These are phyloP conservation scores for Pandemis heparana DNA, from an alignment of 2,888 invertebrate genomes.

Conservation along the genomic window DNA sequence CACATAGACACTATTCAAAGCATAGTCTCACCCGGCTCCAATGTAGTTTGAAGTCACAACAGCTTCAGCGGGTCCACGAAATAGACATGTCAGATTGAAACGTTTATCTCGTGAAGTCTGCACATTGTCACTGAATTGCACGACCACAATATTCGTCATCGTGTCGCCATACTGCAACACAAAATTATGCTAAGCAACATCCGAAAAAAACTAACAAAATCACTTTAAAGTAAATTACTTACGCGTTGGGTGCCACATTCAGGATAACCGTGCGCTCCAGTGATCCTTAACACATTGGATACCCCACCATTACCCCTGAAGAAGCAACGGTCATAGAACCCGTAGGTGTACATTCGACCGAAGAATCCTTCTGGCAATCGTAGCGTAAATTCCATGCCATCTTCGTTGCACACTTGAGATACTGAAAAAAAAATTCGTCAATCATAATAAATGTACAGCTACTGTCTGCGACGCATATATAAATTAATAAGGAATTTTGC, in stretches of 20 bases:
- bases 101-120: conserved; percentile 96
- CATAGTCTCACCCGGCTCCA: conserved; percentile 91
- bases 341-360: conserved; percentile 96
- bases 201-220: not conserved
- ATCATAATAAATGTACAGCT: not conserved
- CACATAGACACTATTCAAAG: conserved; percentile 23
- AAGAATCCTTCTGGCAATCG: conserved; percentile 95
- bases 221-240: conserved; percentile 48
- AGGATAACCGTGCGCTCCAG: conserved; percentile 96
- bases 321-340: conserved; percentile 96
- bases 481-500: too few species aligned
- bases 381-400: conserved; percentile 97
- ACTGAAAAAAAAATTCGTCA: conserved; percentile 82
- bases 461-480: too few species aligned
- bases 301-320: conserved; percentile 96
- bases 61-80: conserved; percentile 96
- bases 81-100: conserved; percentile 96
- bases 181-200: not conserved
- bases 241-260: conserved; percentile 96
- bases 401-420: conserved; percentile 96
- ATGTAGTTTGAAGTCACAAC: conserved; percentile 97
- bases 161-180: conserved; percentile 94
- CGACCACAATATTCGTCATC: conserved; percentile 97
- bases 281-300: conserved; percentile 92
- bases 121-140: conserved; percentile 97